A percentile compares a stretch with the other conserved stretches of the same genome.
Evolutionary conservation across 2,113 vertebrate species (phyloP).

Genomic region (Asarcornis scutulata): DNA sequence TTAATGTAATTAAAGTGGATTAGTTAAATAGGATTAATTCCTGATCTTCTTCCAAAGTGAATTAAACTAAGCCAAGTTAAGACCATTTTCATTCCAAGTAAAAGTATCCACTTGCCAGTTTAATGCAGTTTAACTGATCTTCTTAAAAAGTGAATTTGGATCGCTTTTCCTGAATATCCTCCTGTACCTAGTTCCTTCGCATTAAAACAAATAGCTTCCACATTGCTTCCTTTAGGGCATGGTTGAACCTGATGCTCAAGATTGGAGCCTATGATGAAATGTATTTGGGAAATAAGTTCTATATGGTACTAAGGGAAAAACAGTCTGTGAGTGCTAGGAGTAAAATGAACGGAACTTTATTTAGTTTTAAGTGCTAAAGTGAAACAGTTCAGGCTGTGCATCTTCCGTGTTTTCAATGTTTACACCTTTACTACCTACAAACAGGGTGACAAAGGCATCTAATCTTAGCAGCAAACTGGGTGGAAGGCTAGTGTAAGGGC

Average conservation of each 20-base stretch:
- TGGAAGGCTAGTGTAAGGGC: neutral
- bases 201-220: neutral
- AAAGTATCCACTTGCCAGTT: constrained; percentile 16
- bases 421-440: neutral
- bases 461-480: neutral
- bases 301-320: neutral
- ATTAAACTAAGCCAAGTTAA: constrained; percentile 58
- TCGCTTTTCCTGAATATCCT: neutral
- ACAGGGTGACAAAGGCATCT: neutral
- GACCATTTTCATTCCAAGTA: constrained; percentile 16
- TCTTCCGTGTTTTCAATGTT: neutral
- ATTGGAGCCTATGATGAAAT: neutral
- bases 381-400: neutral
- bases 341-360: neutral
- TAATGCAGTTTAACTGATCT: constrained; percentile 55
- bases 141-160: constrained; percentile 37
- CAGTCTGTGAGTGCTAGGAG: neutral
- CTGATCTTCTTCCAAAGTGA: constrained; percentile 46
- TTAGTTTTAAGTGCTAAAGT: neutral
- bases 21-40: constrained; percentile 61
- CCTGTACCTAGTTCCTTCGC: neutral
- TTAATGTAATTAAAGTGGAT: constrained; percentile 37
- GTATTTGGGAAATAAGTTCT: neutral
- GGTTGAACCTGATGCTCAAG: neutral
- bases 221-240: neutral